A percentile compares a stretch with the other conserved stretches of the same genome.
phyloP scores from a whole-genome alignment of 35 echinoderm and acorn worm genomes.

The Patiria miniata region DNA sequence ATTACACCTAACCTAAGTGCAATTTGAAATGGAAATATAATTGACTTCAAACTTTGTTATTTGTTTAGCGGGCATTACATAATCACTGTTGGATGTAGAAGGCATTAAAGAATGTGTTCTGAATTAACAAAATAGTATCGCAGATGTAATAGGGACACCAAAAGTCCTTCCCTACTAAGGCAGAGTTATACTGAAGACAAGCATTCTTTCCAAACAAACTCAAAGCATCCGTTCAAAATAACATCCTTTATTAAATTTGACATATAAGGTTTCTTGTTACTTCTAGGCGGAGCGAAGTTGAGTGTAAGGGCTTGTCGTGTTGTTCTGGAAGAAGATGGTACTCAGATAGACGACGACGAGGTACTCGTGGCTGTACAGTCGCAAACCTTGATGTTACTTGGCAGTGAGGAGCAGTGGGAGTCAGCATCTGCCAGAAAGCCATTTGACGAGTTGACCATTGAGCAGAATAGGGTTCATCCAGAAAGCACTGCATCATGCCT shows the following conservation, averaged over 20 bases:
- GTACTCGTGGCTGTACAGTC: background rate
- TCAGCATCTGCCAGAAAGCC: background rate
- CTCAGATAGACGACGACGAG: background rate
- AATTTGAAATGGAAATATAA: too few species aligned
- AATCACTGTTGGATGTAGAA: background rate
- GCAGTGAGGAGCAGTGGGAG: background rate
- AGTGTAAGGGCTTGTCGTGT: background rate
- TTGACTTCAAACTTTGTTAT: too few species aligned
- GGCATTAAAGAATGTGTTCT: too few species aligned
- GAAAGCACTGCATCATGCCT: background rate
- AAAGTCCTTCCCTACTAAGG: too few species aligned
- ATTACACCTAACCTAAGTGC: too few species aligned
- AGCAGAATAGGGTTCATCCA: background rate
- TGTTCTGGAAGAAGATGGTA: background rate
- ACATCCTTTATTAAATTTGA: background rate
- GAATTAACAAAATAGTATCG: too few species aligned
- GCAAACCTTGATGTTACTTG: background rate
- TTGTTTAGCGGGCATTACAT: too few species aligned
- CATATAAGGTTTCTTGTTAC: too few species aligned
- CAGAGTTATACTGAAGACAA: background rate
- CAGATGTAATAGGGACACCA: too few species aligned
- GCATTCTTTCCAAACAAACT: background rate
- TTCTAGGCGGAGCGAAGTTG: background rate
- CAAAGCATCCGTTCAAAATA: background rate
- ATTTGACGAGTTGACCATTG: background rate